Conservation (phyloP, 2,797 vertebrate genomes). For the Rhincodon typus region DNA sequence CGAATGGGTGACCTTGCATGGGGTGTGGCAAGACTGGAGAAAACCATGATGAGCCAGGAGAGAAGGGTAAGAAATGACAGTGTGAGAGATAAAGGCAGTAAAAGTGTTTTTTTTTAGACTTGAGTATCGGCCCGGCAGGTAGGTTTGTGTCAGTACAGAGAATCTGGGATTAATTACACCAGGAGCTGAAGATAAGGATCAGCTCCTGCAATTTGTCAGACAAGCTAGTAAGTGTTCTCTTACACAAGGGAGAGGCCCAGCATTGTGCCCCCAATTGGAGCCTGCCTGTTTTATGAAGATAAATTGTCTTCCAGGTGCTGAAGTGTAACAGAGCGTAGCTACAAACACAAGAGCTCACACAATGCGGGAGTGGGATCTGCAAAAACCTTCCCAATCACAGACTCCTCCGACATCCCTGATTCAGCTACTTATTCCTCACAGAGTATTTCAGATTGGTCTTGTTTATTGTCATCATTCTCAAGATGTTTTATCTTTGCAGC, state of each 20-base stretch:
- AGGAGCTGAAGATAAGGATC: constrained; percentile 61
- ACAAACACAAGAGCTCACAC: background rate
- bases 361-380: background rate
- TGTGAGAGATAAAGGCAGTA: constrained; percentile 48
- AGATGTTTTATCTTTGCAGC: background rate
- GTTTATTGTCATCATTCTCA: background rate
- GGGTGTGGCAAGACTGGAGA: background rate
- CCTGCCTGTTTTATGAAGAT: constrained; percentile 24
- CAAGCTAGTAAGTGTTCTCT: constrained; percentile 61
- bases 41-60: background rate
- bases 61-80: constrained; percentile 28
- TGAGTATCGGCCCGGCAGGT: background rate
- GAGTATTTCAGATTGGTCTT: background rate
- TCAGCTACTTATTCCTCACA: background rate
- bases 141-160: constrained; percentile 41
- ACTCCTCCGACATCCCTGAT: background rate
- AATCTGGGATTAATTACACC: constrained; percentile 62
- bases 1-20: too few species aligned
- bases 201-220: constrained; percentile 70
- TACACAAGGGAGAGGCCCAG: constrained; percentile 7
- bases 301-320: background rate
- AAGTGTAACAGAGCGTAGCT: background rate
- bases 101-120: background rate
- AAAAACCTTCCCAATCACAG: background rate
- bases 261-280: background rate